Conservation (phyloP, 2,113 vertebrate species). For the Tympanuchus pallidicinctus region DNA sequence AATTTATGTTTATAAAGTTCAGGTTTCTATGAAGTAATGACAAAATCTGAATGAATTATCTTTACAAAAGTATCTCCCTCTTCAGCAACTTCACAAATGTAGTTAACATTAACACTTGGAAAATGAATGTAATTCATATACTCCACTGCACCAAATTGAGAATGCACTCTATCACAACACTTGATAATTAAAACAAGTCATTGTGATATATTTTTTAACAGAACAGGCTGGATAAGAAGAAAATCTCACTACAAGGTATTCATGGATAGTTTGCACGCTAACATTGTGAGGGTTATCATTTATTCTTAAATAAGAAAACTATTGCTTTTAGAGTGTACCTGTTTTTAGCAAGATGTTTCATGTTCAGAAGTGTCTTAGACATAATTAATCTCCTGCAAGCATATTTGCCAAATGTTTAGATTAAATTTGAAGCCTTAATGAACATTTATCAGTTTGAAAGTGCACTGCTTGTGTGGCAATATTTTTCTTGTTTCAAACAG, state of each 20-base stretch:
- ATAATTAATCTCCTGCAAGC: constrained; percentile 38
- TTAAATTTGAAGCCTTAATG: constrained; percentile 54
- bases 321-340: background rate
- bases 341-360: background rate
- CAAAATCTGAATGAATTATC: background rate
- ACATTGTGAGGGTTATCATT: background rate
- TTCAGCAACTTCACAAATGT: background rate
- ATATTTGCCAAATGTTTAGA: background rate
- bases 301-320: background rate
- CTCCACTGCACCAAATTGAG: background rate
- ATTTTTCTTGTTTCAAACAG: constrained; percentile 8
- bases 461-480: constrained; percentile 2
- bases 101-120: background rate
- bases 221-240: background rate
- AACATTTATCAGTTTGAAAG: constrained; percentile 32
- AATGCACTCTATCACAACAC: background rate
- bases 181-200: background rate
- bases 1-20: background rate
- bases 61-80: background rate
- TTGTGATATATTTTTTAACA: background rate
- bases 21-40: background rate
- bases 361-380: constrained; percentile 1
- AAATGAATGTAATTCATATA: background rate
- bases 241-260: background rate
- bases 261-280: background rate